A percentile compares a stretch with the other conserved stretches of the same genome.
phyloP scores from a whole-genome alignment of 37 sponge, comb jelly and placozoan species.

The Eunapius fragilis region DNA sequence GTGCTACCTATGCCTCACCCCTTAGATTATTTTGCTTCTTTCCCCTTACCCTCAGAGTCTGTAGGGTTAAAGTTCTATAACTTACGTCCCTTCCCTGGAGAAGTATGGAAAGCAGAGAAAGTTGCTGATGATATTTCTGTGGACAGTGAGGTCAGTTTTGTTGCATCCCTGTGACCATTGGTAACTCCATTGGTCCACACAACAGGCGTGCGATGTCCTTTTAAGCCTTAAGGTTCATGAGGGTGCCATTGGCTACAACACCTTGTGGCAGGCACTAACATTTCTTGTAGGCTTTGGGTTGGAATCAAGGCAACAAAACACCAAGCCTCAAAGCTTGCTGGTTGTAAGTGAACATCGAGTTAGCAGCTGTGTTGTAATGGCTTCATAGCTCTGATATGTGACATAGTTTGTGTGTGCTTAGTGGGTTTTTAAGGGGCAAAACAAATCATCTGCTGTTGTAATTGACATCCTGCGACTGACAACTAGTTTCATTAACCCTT shows the following conservation, averaged over 20 bases:
- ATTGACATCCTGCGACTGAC: too few relatives aligned
- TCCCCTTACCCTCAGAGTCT: too few relatives aligned
- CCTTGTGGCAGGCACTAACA: constrained; percentile 22
- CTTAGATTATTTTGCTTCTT: too few relatives aligned
- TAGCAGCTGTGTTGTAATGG: too few relatives aligned
- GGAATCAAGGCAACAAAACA: constrained; percentile 11
- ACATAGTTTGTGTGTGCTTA: too few relatives aligned
- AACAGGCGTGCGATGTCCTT: not conserved
- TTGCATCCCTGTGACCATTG: too few relatives aligned
- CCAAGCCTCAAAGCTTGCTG: constrained; percentile 15
- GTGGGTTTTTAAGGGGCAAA: too few relatives aligned
- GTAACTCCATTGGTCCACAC: not conserved
- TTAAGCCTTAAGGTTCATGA: not conserved
- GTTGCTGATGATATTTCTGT: not conserved
- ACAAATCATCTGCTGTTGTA: too few relatives aligned
- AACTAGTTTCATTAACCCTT: too few relatives aligned
- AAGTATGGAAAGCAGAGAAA: not conserved
- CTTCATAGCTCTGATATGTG: too few relatives aligned
- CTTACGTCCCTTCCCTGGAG: constrained; percentile 29
- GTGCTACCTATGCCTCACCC: too few relatives aligned
- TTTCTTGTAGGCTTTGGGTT: constrained; percentile 36
- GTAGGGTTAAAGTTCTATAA: constrained; percentile 54
- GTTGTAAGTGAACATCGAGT: constrained; percentile 11
- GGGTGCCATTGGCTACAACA: constrained; percentile 12
- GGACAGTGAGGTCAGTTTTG: constrained; percentile 54